phyloP scores from a whole-genome alignment of 2,888 invertebrate species.

The Trachelus iudaicus region DNA sequence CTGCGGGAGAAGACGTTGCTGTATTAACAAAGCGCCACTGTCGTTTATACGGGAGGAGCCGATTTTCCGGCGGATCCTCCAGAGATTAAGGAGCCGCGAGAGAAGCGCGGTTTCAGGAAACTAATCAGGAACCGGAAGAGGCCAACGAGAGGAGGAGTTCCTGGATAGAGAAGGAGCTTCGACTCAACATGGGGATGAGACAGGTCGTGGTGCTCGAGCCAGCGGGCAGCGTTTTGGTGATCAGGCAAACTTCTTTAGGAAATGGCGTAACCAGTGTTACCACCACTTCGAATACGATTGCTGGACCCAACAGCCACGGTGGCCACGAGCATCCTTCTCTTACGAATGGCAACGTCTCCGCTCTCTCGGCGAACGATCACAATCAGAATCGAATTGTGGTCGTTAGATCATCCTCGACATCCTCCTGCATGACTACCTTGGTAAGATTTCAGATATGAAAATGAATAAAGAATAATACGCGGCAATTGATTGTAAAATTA shows the following conservation, averaged over 20 bases:
- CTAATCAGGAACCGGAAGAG: not conserved
- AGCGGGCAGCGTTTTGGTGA: conserved; percentile 62
- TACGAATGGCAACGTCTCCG: conserved; percentile 47
- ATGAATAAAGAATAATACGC: not conserved
- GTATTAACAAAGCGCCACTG: not conserved
- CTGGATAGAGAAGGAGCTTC: no score
- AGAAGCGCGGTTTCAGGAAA: not conserved
- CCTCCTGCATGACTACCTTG: conserved; percentile 54
- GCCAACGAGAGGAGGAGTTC: no score
- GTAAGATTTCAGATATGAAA: conserved; percentile 32
- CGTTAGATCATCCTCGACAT: conserved; percentile 54
- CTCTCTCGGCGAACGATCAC: conserved; percentile 57
- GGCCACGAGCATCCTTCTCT: conserved; percentile 50
- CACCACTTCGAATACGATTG: conserved; percentile 41
- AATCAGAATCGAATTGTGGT: conserved; percentile 64
- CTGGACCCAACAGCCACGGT: conserved; percentile 37
- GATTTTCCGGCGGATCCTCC: not conserved
- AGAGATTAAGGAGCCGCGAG: not conserved
- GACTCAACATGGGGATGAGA: conserved; percentile 43
- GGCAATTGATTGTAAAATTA: conserved; percentile 6
- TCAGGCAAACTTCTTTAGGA: conserved; percentile 58
- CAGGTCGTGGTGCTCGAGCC: conserved; percentile 62
- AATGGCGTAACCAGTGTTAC: conserved; percentile 44
- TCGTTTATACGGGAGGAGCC: not conserved
- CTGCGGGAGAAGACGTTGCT: not conserved